These are phyloP conservation scores for Cistogaster globosa DNA, from an alignment of 2,888 invertebrate species.

Conservation along the genomic window DNA sequence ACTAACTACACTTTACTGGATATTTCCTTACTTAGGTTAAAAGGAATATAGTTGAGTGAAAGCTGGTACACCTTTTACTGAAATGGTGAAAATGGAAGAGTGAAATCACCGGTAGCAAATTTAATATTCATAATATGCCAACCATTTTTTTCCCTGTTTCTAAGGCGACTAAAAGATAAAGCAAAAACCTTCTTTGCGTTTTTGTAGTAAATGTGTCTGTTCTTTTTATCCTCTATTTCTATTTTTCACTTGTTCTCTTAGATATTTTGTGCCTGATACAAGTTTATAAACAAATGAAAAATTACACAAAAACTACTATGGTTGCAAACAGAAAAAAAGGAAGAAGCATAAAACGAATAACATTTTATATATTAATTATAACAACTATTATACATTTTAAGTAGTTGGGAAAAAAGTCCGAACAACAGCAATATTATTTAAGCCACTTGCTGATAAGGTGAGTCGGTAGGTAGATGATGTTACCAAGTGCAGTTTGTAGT, in stretches of 20 bases:
- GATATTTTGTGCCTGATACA: slow-evolving; percentile 45
- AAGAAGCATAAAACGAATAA: slow-evolving; percentile 23
- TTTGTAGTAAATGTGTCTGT: background rate
- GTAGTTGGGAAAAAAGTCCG: slow-evolving; percentile 48
- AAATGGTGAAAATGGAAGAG: background rate
- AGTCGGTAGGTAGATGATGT: slow-evolving; percentile 29
- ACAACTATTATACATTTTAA: slow-evolving; percentile 49
- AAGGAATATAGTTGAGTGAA: background rate
- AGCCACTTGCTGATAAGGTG: too few relatives aligned
- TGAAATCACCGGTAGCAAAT: slow-evolving; percentile 20
- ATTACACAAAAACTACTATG: slow-evolving; percentile 58
- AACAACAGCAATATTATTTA: slow-evolving; percentile 47
- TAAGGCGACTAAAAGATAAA: background rate
- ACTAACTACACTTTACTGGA: background rate
- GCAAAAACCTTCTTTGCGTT: slow-evolving; percentile 11
- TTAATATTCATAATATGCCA: slow-evolving; percentile 47
- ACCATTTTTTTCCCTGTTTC: slow-evolving; percentile 8
- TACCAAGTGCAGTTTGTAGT: slow-evolving; percentile 30
- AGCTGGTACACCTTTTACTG: too few relatives aligned
- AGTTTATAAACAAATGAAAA: slow-evolving; percentile 69
- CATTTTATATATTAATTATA: slow-evolving; percentile 53
- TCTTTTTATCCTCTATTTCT: background rate
- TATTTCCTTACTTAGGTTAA: background rate
- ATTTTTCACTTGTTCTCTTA: slow-evolving; percentile 8
- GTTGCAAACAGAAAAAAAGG: slow-evolving; percentile 15